phyloP scores from a whole-genome alignment of 2,888 invertebrate species.

The Hypercompe scribonia region DNA sequence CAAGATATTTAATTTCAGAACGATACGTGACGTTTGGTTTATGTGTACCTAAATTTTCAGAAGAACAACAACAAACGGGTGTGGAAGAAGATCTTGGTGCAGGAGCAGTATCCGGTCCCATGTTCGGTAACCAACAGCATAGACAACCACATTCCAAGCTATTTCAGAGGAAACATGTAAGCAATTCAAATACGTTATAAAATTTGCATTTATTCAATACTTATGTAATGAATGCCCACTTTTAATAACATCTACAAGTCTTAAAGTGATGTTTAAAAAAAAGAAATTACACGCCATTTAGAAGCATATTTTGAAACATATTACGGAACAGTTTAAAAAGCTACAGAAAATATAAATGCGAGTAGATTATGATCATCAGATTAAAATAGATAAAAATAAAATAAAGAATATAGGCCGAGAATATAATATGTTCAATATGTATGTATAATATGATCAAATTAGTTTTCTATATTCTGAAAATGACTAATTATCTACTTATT shows the following conservation, averaged over 20 bases:
- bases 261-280: too few species aligned
- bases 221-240: neutral
- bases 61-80: slow-evolving; percentile 75
- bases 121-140: slow-evolving; percentile 59
- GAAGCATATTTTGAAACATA: too few species aligned
- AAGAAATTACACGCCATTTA: too few species aligned
- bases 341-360: too few species aligned
- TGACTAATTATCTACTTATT: too few species aligned
- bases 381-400: too few species aligned
- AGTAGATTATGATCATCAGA: too few species aligned
- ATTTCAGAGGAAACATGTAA: slow-evolving; percentile 72
- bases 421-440: too few species aligned
- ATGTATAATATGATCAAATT: too few species aligned
- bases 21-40: neutral
- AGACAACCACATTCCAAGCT: slow-evolving; percentile 73
- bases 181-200: slow-evolving; percentile 12
- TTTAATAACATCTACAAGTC: neutral
- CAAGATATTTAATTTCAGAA: neutral
- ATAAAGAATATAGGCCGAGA: too few species aligned
- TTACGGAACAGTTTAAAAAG: too few species aligned
- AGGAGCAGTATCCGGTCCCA: slow-evolving; percentile 48
- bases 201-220: neutral
- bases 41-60: slow-evolving; percentile 48
- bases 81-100: slow-evolving; percentile 70
- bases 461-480: too few species aligned